Evolutionary conservation across 2,888 invertebrate species (phyloP), one percentile per base, ranked within the genome.

Genomic region (Mayetiola destructor): DNA sequence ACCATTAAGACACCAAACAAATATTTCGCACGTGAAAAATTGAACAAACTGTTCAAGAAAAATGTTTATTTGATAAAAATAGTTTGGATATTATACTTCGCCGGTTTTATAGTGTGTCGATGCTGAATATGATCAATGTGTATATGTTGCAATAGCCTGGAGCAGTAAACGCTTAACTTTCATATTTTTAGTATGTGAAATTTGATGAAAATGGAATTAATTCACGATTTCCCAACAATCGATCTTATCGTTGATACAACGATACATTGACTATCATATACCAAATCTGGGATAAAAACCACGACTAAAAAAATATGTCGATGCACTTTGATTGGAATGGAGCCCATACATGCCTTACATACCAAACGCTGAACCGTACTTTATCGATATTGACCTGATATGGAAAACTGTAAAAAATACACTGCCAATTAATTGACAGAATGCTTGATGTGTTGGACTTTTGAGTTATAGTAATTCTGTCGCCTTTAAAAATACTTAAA

Each of bases 201-300:
- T 40, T 40, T 40, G 40, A 40, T 21, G 40, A 21, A 40, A 40
- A 40, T 40, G 20, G 40, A 40, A 40, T 40, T 40, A 40, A 23
- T 40, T 21, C 40, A 40, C 40, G 21, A 40, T 14, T 40, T 21
- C 23, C 23, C 23, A 18, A 12, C 40, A 5, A 6, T 21, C 39
- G 40, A 40, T 40, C 40, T 40, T 40, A 40, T 40, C 40, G 20
- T 32, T 9, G n/a, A n/a, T n/a, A n/a, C n/a, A n/a, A n/a, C n/a
- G n/a, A n/a, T n/a, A n/a, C n/a, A n/a, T n/a, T n/a, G n/a, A n/a
- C n/a, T n/a, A n/a, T n/a, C n/a, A n/a, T n/a, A n/a, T n/a, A n/a
- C n/a, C n/a, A n/a, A n/a, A n/a, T n/a, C n/a, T n/a, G n/a, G n/a
- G n/a, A n/a, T n/a, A n/a, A n/a, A n/a, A n/a, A n/a, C n/a, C n/a